Conservation (phyloP, 2,797 vertebrate species). For the Lycodopsis pacificus region DNA sequence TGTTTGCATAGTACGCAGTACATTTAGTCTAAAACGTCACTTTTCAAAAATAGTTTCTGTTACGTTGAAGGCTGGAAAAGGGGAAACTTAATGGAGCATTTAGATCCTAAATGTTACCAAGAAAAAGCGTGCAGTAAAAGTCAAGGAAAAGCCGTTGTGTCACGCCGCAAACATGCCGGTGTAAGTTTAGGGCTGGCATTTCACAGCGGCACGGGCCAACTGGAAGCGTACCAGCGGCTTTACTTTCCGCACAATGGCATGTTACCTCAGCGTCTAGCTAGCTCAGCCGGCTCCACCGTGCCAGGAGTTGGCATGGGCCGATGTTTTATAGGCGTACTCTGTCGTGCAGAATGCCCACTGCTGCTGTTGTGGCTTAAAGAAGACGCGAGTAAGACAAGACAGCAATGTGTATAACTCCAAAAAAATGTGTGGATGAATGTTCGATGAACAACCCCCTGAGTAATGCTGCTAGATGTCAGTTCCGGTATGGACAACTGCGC, state of each 20-base stretch:
- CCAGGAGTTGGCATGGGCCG: slow-evolving; percentile 42
- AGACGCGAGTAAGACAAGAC: not conserved
- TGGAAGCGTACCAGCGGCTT: slow-evolving; percentile 54
- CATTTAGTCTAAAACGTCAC: not conserved
- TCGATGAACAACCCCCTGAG: not conserved
- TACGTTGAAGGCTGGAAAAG: slow-evolving; percentile 31
- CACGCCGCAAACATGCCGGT: slow-evolving; percentile 44
- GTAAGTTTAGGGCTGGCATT: slow-evolving; percentile 57
- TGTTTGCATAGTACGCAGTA: not conserved
- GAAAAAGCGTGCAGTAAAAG: slow-evolving; percentile 38
- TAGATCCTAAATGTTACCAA: slow-evolving; percentile 39
- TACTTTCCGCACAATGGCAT: slow-evolving; percentile 54
- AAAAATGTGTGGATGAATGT: not conserved
- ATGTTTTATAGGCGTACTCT: slow-evolving; percentile 48
- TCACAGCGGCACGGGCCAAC: slow-evolving; percentile 50
- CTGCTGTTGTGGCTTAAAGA: slow-evolving; percentile 19
- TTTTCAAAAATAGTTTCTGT: slow-evolving; percentile 24
- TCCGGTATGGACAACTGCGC: not conserved
- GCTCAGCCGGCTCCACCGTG: slow-evolving; percentile 56
- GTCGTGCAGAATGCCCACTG: not conserved
- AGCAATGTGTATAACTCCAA: not conserved
- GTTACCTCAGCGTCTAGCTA: slow-evolving; percentile 70
- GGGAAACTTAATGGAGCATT: slow-evolving; percentile 47
- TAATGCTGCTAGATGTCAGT: not conserved
- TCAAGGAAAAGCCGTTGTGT: slow-evolving; percentile 31